A percentile compares a stretch with the other conserved stretches of the same genome.
phyloP scores from a whole-genome alignment of 2,888 invertebrate genomes.

The Parochlus steinenii region DNA sequence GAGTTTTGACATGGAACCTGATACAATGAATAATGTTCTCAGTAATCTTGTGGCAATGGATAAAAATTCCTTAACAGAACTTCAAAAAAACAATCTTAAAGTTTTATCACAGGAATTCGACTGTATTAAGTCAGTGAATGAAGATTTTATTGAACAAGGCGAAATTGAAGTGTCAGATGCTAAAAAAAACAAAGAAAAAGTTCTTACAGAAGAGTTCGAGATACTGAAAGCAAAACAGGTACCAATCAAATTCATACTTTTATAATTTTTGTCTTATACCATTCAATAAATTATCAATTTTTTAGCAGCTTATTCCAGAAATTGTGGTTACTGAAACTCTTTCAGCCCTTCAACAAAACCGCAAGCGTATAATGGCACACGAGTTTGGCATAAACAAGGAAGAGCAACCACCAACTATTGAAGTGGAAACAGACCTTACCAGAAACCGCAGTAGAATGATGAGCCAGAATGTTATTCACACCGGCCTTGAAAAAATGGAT shows the following conservation, averaged over 20 bases:
- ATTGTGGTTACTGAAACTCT: too few species aligned
- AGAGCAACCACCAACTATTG: background rate
- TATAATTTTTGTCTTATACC: too few species aligned
- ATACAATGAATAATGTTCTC: too few species aligned
- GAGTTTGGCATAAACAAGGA: conserved; percentile 15
- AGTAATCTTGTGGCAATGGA: conserved; percentile 9
- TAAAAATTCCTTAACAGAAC: conserved; percentile 33
- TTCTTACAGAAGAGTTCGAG: conserved; percentile 22
- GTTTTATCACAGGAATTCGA: conserved; percentile 44
- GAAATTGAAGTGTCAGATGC: conserved; percentile 20
- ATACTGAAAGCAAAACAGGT: too few species aligned
- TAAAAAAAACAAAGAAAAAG: conserved; percentile 26
- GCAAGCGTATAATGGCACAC: conserved; percentile 23
- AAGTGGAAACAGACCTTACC: background rate
- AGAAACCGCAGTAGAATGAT: too few species aligned
- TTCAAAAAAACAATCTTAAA: conserved; percentile 41
- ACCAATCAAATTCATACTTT: too few species aligned
- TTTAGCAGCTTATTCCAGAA: too few species aligned
- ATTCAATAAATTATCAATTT: too few species aligned
- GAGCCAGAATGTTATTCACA: too few species aligned
- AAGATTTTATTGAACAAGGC: conserved; percentile 11
- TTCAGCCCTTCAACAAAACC: too few species aligned
- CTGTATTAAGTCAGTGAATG: conserved; percentile 16
- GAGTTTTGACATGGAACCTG: conserved; percentile 4
- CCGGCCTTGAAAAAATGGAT: too few species aligned